Percentiles rank a stretch among this genome's conserved stretches.
These are phyloP conservation scores for Callimico goeldii DNA, from an alignment of 2,797 vertebrate species.

Conservation along the genomic window DNA sequence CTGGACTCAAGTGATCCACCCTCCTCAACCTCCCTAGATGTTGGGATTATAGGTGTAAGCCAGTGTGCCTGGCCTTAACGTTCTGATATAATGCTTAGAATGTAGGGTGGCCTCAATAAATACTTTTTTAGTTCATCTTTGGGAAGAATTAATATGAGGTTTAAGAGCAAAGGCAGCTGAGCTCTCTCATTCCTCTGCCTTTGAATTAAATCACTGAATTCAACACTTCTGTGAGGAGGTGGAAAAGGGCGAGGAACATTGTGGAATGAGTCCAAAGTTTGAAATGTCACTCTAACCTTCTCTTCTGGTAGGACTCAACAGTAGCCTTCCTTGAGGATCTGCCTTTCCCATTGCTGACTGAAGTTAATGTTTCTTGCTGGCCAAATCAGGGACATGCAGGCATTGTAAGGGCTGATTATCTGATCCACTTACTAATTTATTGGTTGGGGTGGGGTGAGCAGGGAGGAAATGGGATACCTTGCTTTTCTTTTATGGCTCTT, in stretches of 20 bases:
- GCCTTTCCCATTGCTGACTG: conserved; percentile 52
- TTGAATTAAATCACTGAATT: conserved; percentile 31
- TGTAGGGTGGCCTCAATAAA: neutral
- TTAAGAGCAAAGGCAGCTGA: conserved; percentile 7
- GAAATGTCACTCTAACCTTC: conserved; percentile 54
- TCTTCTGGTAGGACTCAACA: conserved; percentile 62
- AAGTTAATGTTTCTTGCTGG: conserved; percentile 69
- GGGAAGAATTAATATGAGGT: neutral
- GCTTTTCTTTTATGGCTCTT: conserved; percentile 21
- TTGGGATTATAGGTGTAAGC: neutral
- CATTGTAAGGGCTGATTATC: conserved; percentile 60
- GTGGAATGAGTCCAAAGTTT: conserved; percentile 18
- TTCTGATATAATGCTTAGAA: conserved; percentile 1
- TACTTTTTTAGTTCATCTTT: conserved; percentile 17
- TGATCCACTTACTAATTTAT: conserved; percentile 28
- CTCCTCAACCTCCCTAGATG: neutral
- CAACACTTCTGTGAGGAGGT: neutral
- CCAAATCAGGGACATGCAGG: conserved; percentile 67
- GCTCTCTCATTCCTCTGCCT: neutral
- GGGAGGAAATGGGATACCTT: conserved; percentile 8
- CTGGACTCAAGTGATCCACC: neutral
- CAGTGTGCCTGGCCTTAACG: neutral
- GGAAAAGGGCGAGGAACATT: conserved; percentile 6
- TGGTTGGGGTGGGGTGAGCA: neutral
- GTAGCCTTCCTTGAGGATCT: conserved; percentile 60